A percentile compares a stretch with the other conserved stretches of the same genome.
These are phyloP conservation scores for Cryptotermes secundus DNA, from an alignment of 1,140 invertebrate genomes.

Conservation along the genomic window DNA sequence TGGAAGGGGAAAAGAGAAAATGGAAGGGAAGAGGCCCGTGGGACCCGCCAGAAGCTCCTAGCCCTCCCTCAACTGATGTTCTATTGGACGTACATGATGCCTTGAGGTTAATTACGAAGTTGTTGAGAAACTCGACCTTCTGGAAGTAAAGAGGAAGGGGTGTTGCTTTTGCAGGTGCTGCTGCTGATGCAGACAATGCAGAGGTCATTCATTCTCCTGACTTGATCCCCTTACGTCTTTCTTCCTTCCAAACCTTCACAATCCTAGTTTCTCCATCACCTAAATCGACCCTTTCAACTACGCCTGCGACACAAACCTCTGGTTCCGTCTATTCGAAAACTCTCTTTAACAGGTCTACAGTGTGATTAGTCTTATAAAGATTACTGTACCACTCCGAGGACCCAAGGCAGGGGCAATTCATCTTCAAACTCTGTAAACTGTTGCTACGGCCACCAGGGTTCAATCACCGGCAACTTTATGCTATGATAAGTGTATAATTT, in stretches of 20 bases:
- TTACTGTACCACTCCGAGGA: background rate
- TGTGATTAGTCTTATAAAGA: background rate
- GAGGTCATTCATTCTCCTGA: background rate
- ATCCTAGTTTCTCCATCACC: background rate
- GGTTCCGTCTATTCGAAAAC: background rate
- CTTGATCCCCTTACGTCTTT: background rate
- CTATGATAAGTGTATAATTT: too few relatives aligned
- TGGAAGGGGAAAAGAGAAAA: background rate
- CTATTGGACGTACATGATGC: constrained; percentile 11
- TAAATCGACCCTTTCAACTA: constrained; percentile 13
- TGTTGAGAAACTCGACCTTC: background rate
- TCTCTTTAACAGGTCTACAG: background rate
- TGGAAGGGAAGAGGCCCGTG: background rate
- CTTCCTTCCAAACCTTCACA: background rate
- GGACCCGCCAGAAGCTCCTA: background rate
- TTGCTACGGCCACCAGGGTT: background rate
- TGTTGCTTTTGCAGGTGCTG: background rate
- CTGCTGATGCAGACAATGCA: background rate
- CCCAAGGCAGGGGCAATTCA: background rate
- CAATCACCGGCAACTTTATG: background rate
- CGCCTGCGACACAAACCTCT: background rate
- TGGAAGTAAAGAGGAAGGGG: background rate
- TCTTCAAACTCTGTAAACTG: background rate
- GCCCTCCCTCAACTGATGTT: background rate
- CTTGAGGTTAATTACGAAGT: constrained; percentile 15